A percentile compares a stretch with the other conserved stretches of the same genome.
phyloP scores from a whole-genome alignment of 2,797 vertebrate species.

The Remorina albescens region DNA sequence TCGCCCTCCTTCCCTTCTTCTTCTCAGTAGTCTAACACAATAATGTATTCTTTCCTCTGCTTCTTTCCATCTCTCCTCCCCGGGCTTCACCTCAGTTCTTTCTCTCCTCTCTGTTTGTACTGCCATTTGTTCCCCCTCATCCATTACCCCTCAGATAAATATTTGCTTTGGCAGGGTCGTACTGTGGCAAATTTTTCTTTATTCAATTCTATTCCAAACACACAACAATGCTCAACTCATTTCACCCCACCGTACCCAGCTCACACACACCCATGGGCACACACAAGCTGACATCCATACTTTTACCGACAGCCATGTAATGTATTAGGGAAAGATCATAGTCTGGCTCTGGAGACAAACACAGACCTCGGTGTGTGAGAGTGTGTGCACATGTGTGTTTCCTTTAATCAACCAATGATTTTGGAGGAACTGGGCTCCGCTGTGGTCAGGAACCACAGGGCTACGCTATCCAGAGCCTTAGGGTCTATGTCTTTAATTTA shows the following conservation, averaged over 20 bases:
- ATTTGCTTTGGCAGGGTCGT: constrained; percentile 75
- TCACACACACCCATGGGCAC: not conserved
- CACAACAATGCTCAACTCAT: constrained; percentile 40
- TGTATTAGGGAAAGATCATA: constrained; percentile 59
- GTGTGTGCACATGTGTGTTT: constrained; percentile 61
- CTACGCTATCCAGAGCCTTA: constrained; percentile 71
- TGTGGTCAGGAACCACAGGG: constrained; percentile 72
- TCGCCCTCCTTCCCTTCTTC: constrained; percentile 36
- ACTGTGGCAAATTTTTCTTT: constrained; percentile 53
- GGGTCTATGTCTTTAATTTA: constrained; percentile 85
- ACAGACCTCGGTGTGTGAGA: constrained; percentile 54
- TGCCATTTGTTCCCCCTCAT: constrained; percentile 59
- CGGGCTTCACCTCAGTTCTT: constrained; percentile 44
- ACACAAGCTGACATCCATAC: constrained; percentile 22
- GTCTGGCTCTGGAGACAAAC: constrained; percentile 71
- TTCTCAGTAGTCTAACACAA: constrained; percentile 49
- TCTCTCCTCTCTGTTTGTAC: constrained; percentile 43
- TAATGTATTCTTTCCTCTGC: constrained; percentile 28
- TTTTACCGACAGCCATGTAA: constrained; percentile 57
- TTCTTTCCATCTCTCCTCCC: constrained; percentile 43
- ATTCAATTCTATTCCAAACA: constrained; percentile 47
- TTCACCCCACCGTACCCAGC: constrained; percentile 24
- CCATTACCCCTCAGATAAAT: constrained; percentile 69
- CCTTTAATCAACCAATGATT: constrained; percentile 75
- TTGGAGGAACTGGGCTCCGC: constrained; percentile 68